Base-by-base conservation (phyloP, 1,140 invertebrate genomes). In the Choristoneura fumiferana region DNA sequence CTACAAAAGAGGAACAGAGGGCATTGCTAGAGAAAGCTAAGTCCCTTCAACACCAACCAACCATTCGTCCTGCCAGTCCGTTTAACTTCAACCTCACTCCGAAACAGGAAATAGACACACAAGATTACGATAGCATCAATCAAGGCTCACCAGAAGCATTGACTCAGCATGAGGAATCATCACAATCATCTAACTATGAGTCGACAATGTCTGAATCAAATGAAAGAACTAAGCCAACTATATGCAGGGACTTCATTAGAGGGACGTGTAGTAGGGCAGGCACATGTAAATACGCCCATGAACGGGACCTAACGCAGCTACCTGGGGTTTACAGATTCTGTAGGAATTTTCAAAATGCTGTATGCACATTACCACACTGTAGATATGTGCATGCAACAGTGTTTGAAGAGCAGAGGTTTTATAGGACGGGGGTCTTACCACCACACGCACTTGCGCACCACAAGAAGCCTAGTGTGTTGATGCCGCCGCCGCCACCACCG, bases 221-320 rank as follows among this genome's bases (percentile, higher is more conserved):
- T 22, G 43, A 43, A 22, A 35, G 22, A 39, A 35, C 15, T n/a
- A 40, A 56, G 15, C 38, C 38, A 40, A 56, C 37, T 1, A 49
- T 58, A 4, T 58, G 57, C 9, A 58, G 39, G 8, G 57, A 58
- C 9, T 58, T 49, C 17, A 58, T 58, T 15, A 45, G 57, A 18
- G 57, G 57, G 5, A 58, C 38, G 8, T 58, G 57, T 14, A 49
- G 10, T 29, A 9, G 57, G 2, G 17, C 17, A 35, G 57, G 36
- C 6, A 52, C 74, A 0, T 58, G 57, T 29, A 49, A n/a, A 37
- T 58, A 35, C 33, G 39, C 39, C 14, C 57, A 58, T 36, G 40
- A 58, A 13, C 6, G n/a, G 9, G 40, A 49, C 33, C 14, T 58
- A 10, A 15, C 39, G 0, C 57, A 58, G 39, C 33, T 58, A 10